Evolutionary conservation across 2,888 invertebrate genomes (phyloP).

Genomic region (Ectemnius continuus): DNA sequence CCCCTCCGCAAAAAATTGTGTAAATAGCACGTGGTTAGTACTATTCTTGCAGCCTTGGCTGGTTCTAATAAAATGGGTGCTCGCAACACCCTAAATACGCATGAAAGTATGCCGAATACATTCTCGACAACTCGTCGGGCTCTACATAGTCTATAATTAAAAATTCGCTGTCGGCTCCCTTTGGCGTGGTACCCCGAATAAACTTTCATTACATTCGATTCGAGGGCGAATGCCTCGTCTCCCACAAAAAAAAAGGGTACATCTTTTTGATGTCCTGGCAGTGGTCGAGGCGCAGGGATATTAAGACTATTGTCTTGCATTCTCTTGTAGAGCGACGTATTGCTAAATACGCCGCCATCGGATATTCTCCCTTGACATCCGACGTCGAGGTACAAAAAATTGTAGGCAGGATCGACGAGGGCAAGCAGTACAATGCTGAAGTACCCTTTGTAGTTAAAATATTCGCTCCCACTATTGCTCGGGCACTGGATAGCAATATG

Average conservation of each 20-base stretch:
- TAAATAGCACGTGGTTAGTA: background rate
- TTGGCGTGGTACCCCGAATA: background rate
- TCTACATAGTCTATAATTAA: constrained; percentile 4
- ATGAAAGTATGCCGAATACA: background rate
- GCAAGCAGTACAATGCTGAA: too few relatives aligned
- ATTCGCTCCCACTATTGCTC: too few relatives aligned
- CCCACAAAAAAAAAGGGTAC: constrained; percentile 4
- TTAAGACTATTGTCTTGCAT: too few relatives aligned
- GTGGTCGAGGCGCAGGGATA: too few relatives aligned
- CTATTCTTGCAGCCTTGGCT: background rate
- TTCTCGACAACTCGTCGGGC: constrained; percentile 6
- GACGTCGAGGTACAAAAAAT: too few relatives aligned
- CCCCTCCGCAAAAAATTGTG: background rate
- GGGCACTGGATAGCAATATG: constrained; percentile 15
- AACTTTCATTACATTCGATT: background rate
- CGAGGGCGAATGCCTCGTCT: constrained; percentile 4
- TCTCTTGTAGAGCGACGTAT: too few relatives aligned
- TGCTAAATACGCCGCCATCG: too few relatives aligned
- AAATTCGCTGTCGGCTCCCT: background rate
- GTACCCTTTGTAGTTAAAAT: too few relatives aligned
- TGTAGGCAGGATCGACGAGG: too few relatives aligned
- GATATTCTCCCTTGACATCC: too few relatives aligned
- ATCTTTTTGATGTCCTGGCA: too few relatives aligned
- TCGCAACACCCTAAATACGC: background rate
- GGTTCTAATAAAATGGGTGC: background rate